A percentile compares a stretch with the other conserved stretches of the same genome.
Evolutionary conservation across 2,797 vertebrate species (phyloP).

Genomic region (Dipus sagitta): DNA sequence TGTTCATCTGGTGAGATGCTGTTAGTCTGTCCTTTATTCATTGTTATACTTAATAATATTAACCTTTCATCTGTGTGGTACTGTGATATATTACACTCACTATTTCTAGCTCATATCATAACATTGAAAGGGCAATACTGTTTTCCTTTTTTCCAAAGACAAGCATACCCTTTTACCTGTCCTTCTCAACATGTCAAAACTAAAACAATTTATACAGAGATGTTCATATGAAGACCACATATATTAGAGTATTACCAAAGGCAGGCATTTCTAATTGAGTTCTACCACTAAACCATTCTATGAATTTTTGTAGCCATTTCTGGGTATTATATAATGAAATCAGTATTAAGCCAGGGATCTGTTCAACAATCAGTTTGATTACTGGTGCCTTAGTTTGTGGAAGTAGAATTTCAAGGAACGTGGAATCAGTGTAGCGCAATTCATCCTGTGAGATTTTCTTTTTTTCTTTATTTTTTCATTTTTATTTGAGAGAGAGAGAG

Average conservation of each 20-base stretch:
- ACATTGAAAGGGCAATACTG: not conserved
- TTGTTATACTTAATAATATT: not conserved
- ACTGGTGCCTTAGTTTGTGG: slow-evolving; percentile 10
- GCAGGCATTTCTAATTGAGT: not conserved
- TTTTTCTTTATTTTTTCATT: no score
- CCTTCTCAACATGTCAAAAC: not conserved
- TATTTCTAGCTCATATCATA: slow-evolving; percentile 13
- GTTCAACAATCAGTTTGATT: not conserved
- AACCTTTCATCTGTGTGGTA: not conserved
- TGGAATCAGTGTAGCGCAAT: not conserved
- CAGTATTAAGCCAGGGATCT: not conserved
- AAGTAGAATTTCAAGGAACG: slow-evolving; percentile 2
- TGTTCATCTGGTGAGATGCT: not conserved
- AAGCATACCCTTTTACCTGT: not conserved
- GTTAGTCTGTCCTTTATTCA: not conserved
- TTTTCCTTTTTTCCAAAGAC: slow-evolving; percentile 8
- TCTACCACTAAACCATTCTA: not conserved
- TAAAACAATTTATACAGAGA: not conserved
- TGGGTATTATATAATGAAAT: not conserved
- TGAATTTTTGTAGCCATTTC: slow-evolving; percentile 20
- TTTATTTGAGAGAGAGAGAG: no score
- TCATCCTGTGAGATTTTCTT: no score
- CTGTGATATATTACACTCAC: not conserved
- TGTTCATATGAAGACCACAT: not conserved
- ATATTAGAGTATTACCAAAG: not conserved